Evolutionary conservation across 2,888 invertebrate genomes (phyloP).

Genomic region (Nephrocerus scutellatus): DNA sequence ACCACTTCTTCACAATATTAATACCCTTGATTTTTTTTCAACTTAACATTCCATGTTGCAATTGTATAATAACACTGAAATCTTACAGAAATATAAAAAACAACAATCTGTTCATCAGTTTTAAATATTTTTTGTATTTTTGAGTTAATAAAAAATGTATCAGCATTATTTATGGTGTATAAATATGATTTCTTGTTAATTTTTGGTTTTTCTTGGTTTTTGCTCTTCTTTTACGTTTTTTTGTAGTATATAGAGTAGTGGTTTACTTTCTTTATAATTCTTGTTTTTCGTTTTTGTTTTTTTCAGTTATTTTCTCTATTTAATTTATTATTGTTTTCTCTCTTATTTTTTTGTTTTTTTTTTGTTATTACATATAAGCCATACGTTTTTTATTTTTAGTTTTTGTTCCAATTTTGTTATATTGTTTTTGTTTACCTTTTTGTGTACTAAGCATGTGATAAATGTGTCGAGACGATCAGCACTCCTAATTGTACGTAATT

Average conservation of each 20-base stretch:
- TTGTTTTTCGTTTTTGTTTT: conserved; percentile 7
- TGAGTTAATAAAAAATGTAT: conserved; percentile 30
- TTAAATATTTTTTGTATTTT: conserved; percentile 28
- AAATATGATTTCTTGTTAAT: conserved; percentile 25
- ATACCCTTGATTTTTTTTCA: no score
- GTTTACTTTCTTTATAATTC: conserved; percentile 13
- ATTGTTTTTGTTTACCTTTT: not conserved
- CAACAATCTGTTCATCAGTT: conserved; percentile 4
- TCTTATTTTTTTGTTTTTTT: conserved; percentile 14
- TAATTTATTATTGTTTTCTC: conserved; percentile 5
- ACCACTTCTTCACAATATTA: not conserved
- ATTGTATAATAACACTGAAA: not conserved
- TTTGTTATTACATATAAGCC: conserved; percentile 5
- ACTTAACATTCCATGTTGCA: no score
- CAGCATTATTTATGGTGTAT: conserved; percentile 29
- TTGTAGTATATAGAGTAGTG: conserved; percentile 24
- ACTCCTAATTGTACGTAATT: no score
- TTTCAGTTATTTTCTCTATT: conserved; percentile 7
- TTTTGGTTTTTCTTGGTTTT: conserved; percentile 13
- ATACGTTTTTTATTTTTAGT: no score
- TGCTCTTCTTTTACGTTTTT: conserved; percentile 25
- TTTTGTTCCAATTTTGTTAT: not conserved
- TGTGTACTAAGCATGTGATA: not conserved
- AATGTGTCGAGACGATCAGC: no score
- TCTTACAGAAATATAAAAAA: not conserved